These are phyloP conservation scores for Patella caerulea DNA, from an alignment of 2,888 invertebrate species.

Conservation along the genomic window DNA sequence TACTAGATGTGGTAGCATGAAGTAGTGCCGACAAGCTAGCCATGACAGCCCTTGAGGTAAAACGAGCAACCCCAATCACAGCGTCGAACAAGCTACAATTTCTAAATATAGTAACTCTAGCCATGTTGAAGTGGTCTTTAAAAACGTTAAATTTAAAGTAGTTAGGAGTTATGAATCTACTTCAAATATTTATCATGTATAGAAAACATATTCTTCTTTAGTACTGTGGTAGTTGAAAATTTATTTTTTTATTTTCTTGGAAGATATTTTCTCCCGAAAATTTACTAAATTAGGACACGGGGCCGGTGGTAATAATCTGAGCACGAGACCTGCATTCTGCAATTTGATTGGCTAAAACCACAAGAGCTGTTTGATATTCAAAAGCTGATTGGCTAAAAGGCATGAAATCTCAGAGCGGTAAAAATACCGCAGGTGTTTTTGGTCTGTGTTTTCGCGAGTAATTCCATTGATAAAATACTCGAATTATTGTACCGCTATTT, in stretches of 20 bases:
- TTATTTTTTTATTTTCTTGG: slow-evolving; percentile 20
- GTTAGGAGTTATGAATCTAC: slow-evolving; percentile 14
- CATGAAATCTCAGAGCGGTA: not conserved
- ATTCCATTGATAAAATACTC: not conserved
- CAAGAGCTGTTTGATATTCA: slow-evolving; percentile 26
- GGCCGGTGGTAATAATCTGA: slow-evolving; percentile 31
- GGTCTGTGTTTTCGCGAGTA: not conserved
- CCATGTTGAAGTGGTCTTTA: slow-evolving; percentile 39
- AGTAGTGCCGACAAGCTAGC: slow-evolving; percentile 50
- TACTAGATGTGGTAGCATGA: slow-evolving; percentile 29
- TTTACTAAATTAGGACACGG: slow-evolving; percentile 20
- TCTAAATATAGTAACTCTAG: slow-evolving; percentile 43
- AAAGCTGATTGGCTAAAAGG: slow-evolving; percentile 31
- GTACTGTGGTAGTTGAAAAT: slow-evolving; percentile 24
- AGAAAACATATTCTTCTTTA: slow-evolving; percentile 16
- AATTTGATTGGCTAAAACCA: slow-evolving; percentile 46
- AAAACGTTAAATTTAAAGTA: slow-evolving; percentile 41
- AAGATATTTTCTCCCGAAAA: slow-evolving; percentile 3
- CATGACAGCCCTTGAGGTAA: slow-evolving; percentile 52
- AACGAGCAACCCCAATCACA: slow-evolving; percentile 51
- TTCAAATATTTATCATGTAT: slow-evolving; percentile 10
- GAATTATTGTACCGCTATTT: too few species aligned
- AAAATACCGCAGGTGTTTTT: not conserved
- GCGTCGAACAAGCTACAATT: slow-evolving; percentile 37
- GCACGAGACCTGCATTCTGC: slow-evolving; percentile 41